These are phyloP conservation scores for Drosophila novamexicana DNA, from an alignment of 1,140 invertebrate species.

Conservation along the genomic window DNA sequence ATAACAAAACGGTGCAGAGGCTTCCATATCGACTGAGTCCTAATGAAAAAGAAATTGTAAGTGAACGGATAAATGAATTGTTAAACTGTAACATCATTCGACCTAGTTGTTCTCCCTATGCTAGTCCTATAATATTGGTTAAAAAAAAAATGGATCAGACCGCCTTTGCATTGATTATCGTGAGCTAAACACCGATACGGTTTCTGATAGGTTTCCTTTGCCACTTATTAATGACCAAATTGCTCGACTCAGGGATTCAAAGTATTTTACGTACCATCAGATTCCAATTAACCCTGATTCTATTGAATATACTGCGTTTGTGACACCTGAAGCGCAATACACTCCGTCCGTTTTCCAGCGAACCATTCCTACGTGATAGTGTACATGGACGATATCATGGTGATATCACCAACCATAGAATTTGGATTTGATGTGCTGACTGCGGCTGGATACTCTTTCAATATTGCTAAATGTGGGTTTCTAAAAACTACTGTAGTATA, in stretches of 20 bases:
- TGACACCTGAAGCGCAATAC: conserved; percentile 1
- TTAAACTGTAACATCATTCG: conserved; percentile 16
- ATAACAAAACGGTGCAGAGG: conserved; percentile 18
- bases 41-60: conserved; percentile 14
- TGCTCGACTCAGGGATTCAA: conserved; percentile 6
- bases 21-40: conserved; percentile 14
- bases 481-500: conserved; percentile 7
- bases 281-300: conserved; percentile 21
- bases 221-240: conserved; percentile 21
- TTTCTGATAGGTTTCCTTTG: conserved; percentile 9
- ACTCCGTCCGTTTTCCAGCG: conserved; percentile 4
- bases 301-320: conserved; percentile 17
- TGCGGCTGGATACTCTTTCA: too few relatives aligned
- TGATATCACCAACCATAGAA: neutral
- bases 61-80: conserved; percentile 21
- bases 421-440: neutral
- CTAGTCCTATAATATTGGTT: conserved; percentile 10
- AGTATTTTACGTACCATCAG: conserved; percentile 22
- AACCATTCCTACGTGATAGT: conserved; percentile 4
- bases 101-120: conserved; percentile 24
- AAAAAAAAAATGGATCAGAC: neutral
- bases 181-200: conserved; percentile 11
- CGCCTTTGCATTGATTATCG: neutral
- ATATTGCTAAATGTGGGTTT: conserved; percentile 6
- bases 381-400: neutral